A percentile compares a stretch with the other conserved stretches of the same genome.
Conservation (phyloP, 2,888 invertebrate species). For the Punctoribates punctum region DNA sequence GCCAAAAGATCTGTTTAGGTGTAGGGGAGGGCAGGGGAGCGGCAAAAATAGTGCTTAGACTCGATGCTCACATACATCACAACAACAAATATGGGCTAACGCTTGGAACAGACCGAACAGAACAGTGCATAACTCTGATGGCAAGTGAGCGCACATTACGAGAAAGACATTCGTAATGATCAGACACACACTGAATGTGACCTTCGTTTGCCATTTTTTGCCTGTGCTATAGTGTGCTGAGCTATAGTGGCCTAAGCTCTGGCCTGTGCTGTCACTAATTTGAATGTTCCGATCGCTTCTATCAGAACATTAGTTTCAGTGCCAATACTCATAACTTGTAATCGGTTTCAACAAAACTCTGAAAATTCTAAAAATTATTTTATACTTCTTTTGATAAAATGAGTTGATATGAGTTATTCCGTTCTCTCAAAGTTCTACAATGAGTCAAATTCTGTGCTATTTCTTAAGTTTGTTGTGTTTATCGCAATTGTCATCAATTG, state of each 20-base stretch:
- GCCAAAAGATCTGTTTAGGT: not conserved
- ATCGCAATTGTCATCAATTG: not conserved
- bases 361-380: not conserved
- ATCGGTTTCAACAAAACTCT: not conserved
- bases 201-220: conserved; percentile 17
- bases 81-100: conserved; percentile 28
- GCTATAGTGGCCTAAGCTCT: not conserved
- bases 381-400: not conserved
- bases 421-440: not conserved
- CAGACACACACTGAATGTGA: conserved; percentile 23
- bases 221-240: not conserved
- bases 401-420: not conserved
- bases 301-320: not conserved
- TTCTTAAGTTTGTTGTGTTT: not conserved
- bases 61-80: not conserved
- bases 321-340: not conserved
- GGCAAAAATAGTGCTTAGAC: not conserved
- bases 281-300: not conserved
- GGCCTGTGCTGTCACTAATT: not conserved
- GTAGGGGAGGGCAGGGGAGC: conserved; percentile 1
- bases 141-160: not conserved
- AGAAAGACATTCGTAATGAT: not conserved
- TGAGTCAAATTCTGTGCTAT: not conserved
- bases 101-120: not conserved
- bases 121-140: not conserved